Base-by-base conservation (phyloP, 2,797 vertebrate genomes). In the Chrosomus eos region DNA sequence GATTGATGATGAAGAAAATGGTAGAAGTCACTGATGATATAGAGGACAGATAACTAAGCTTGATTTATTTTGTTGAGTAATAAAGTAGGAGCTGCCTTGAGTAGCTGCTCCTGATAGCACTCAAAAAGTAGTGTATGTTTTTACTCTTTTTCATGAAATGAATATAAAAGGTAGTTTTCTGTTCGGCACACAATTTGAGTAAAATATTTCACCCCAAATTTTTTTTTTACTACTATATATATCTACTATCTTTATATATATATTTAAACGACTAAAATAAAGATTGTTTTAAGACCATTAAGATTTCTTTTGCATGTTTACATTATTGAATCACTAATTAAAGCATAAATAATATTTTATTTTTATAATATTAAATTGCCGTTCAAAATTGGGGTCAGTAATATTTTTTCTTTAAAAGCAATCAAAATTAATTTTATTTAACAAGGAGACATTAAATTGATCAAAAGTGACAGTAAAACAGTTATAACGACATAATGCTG, bases 1-100 rank as follows among this genome's bases (percentile, higher is more conserved):
- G 26, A 74, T 8, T 38, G 23, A 51, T 79, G 43, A 72, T 66
- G 9, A 73, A 45, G 38, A 81, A 77, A 62, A 31, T 73, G 81
- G 68, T 76, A 85, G 19, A 66, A 13, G 70, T 26, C 58, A 80
- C 40, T 40, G 51, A 77, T 43, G 75, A 74, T 78, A 81, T 74
- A 77, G 45, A 76, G 64, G 72, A 81, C 48, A 87, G 77, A 89
- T 75, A 45, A 5, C 13, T 45, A 45, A 55, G 43, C 53, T 64
- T 80, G 16, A 60, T n/a, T 78, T 81, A 66, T 85, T 81, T 82
- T 58, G 64, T 31, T 75, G 53, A 87, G 78, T 78, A 88, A 84
- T 45, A 75, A 74, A 82, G 40, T 70, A 67, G 48, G 74, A 84
- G 43, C 60, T 64, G 21, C 45, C 16, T 43, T 76, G 48, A 81